A percentile compares a stretch with the other conserved stretches of the same genome.
Conservation (phyloP, 2,797 vertebrate genomes). For the Ataeniobius toweri region DNA sequence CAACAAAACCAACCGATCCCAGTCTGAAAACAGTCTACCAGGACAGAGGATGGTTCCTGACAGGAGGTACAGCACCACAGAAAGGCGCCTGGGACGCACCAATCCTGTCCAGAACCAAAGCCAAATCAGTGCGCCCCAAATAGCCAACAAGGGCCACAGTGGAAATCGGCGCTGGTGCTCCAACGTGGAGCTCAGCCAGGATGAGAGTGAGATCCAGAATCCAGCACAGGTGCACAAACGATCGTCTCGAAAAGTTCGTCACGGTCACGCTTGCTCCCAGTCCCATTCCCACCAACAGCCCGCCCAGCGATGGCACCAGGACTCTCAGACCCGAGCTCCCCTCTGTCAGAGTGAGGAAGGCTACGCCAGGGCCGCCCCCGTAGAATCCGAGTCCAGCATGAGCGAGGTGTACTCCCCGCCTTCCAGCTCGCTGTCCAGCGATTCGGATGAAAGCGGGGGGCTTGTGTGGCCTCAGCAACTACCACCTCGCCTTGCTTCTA, state of each 20-base stretch:
- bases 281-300: conserved; percentile 52
- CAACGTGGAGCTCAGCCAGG: conserved; percentile 87
- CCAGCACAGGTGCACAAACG: conserved; percentile 48
- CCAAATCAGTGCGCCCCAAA: conserved; percentile 35
- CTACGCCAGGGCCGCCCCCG: conserved; percentile 47
- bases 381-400: conserved; percentile 87
- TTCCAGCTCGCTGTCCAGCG: conserved; percentile 87
- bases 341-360: conserved; percentile 73
- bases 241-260: conserved; percentile 48
- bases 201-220: conserved; percentile 71
- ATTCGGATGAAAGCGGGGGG: conserved; percentile 89
- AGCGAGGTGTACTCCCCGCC: conserved; percentile 87
- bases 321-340: conserved; percentile 65
- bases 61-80: conserved; percentile 83
- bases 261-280: conserved; percentile 43
- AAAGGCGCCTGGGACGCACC: conserved; percentile 62
- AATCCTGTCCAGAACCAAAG: conserved; percentile 62
- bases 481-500: conserved; percentile 82
- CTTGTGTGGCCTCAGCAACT: conserved; percentile 92
- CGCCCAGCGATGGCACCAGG: conserved; percentile 60
- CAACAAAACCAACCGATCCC: conserved; percentile 82
- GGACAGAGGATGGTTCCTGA: conserved; percentile 74
- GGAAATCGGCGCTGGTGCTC: conserved; percentile 83
- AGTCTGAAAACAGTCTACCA: conserved; percentile 87
- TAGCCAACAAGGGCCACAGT: conserved; percentile 34